Percentiles rank a stretch among this genome's conserved stretches.
These are phyloP conservation scores for Halictus ligatus DNA, from an alignment of 2,888 invertebrate genomes.

Conservation along the genomic window DNA sequence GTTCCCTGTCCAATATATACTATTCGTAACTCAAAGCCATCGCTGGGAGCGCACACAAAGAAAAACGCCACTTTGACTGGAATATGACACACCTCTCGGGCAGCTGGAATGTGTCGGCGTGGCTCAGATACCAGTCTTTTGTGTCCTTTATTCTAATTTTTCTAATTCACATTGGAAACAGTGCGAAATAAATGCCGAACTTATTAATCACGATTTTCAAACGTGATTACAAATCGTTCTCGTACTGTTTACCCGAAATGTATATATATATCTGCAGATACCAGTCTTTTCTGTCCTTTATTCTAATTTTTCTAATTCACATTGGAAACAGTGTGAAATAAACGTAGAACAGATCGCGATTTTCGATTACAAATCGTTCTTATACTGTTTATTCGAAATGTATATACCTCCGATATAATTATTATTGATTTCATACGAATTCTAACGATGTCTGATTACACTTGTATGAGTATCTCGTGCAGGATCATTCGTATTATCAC, in stretches of 20 bases:
- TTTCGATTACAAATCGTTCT: not conserved
- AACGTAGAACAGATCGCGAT: no score
- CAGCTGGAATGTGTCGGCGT: slow-evolving; percentile 62
- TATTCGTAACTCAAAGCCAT: slow-evolving; percentile 42
- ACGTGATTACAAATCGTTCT: not conserved
- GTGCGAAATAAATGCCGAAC: slow-evolving; percentile 14
- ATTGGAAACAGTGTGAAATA: no score
- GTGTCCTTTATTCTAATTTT: slow-evolving; percentile 20
- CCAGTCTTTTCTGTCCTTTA: no score
- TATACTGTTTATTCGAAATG: not conserved
- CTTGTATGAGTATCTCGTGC: slow-evolving; percentile 26
- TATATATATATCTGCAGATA: no score
- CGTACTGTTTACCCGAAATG: not conserved
- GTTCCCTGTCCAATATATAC: not conserved
- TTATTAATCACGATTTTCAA: not conserved
- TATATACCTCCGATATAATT: not conserved
- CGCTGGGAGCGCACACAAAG: slow-evolving; percentile 37
- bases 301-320: no score
- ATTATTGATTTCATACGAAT: slow-evolving; percentile 9
- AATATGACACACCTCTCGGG: slow-evolving; percentile 67
- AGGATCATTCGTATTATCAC: slow-evolving; percentile 27
- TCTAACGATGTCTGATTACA: slow-evolving; percentile 19
- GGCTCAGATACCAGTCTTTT: slow-evolving; percentile 42
- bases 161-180: slow-evolving; percentile 15
- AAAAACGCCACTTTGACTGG: slow-evolving; percentile 58